Conservation (phyloP, 2,113 vertebrate species). For the Channa argus region DNA sequence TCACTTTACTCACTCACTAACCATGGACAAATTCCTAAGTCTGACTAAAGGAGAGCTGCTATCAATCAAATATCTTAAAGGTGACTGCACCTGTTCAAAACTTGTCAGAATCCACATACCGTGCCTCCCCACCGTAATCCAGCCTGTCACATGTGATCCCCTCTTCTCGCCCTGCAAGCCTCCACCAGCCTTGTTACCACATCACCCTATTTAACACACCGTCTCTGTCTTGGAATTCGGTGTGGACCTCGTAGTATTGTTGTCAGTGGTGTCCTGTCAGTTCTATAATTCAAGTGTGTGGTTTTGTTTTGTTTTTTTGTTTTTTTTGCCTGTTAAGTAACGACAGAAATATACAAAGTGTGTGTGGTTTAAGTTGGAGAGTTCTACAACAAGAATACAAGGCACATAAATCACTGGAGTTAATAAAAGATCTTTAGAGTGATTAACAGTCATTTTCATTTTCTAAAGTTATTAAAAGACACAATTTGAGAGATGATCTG, state of each 20-base stretch:
- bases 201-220: background rate
- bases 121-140: background rate
- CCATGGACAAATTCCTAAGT: too few species aligned
- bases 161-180: background rate
- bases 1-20: too few species aligned
- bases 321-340: too few species aligned
- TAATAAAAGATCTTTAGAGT: background rate
- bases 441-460: too few species aligned
- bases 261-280: slow-evolving; percentile 12
- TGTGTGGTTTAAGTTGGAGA: background rate
- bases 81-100: background rate
- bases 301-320: background rate
- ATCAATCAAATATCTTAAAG: too few species aligned
- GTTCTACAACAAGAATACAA: background rate
- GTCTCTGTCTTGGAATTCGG: background rate
- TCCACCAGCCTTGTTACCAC: background rate
- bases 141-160: background rate
- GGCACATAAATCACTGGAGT: background rate
- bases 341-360: too few species aligned
- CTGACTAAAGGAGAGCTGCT: too few species aligned
- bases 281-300: background rate
- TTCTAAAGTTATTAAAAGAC: too few species aligned
- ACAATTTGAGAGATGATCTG: too few species aligned
- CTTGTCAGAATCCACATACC: background rate
- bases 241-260: background rate